Percentiles rank a stretch among this genome's conserved stretches.
These are phyloP conservation scores for Meteorus cinctellus DNA, from an alignment of 2,888 invertebrate genomes.

Conservation along the genomic window DNA sequence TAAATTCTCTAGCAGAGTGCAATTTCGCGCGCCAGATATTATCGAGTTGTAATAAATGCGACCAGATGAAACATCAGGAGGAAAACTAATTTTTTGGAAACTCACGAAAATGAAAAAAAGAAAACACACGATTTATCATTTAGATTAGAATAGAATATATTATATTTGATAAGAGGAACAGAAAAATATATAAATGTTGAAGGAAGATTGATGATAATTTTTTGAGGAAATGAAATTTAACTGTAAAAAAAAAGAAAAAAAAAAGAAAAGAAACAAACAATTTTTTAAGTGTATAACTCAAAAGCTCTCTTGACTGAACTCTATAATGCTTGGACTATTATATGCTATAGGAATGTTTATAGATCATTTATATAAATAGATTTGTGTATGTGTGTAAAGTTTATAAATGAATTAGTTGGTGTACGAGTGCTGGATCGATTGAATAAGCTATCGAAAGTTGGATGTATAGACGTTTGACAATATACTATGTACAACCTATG, in stretches of 20 bases:
- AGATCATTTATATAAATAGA: conserved; percentile 10
- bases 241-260: not conserved
- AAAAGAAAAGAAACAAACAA: not conserved
- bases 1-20: conserved; percentile 64
- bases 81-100: not conserved
- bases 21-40: conserved; percentile 65
- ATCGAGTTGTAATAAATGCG: conserved; percentile 60
- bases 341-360: conserved; percentile 4
- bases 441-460: not conserved
- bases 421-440: not conserved
- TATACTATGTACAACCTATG: not conserved
- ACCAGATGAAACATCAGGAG: not conserved
- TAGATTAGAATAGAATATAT: not conserved
- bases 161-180: not conserved
- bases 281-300: not conserved
- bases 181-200: not conserved
- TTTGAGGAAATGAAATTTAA: not conserved
- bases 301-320: conserved; percentile 9
- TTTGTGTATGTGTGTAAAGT: not conserved
- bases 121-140: not conserved
- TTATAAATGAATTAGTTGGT: not conserved
- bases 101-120: not conserved
- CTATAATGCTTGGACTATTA: conserved; percentile 1
- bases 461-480: not conserved
- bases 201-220: not conserved